Conservation (phyloP, 1,140 invertebrate genomes). For the Dufourea novaeangliae region DNA sequence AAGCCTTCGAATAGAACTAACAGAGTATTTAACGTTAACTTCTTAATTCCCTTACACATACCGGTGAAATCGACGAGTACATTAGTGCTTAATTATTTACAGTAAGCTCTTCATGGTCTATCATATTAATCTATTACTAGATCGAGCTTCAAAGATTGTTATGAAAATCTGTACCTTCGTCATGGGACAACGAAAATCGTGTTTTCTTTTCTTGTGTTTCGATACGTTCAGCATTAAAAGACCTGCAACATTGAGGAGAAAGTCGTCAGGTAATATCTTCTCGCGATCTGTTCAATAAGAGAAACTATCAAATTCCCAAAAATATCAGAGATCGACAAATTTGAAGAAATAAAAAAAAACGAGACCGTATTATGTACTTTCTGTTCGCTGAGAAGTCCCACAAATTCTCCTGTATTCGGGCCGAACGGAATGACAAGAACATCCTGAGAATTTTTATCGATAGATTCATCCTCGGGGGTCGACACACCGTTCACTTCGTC, state of each 20-base stretch:
- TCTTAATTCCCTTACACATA: background rate
- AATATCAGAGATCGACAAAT: constrained; percentile 10
- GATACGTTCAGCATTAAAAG: constrained; percentile 74
- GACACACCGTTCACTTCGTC: constrained; percentile 77
- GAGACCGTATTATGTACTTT: constrained; percentile 84
- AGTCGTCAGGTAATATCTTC: background rate
- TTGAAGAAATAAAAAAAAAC: background rate
- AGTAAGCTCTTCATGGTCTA: no score
- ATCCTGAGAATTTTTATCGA: constrained; percentile 77
- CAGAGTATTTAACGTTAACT: constrained; percentile 40
- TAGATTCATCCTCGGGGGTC: constrained; percentile 74
- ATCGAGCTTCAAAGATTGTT: background rate
- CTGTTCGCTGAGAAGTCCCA: constrained; percentile 88
- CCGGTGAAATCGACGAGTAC: no score
- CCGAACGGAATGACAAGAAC: constrained; percentile 88
- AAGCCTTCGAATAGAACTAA: constrained; percentile 83
- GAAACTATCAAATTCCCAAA: background rate
- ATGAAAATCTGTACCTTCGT: constrained; percentile 86
- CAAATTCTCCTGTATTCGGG: constrained; percentile 82
- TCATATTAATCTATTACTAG: no score
- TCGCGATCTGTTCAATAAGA: background rate
- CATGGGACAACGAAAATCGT: constrained; percentile 93
- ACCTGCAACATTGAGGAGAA: constrained; percentile 65
- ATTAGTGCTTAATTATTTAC: no score
- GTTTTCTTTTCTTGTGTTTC: constrained; percentile 83